Evolutionary conservation across 92 coral and sea anemone species (phyloP).

Genomic region (Epizoanthus fatuus): DNA sequence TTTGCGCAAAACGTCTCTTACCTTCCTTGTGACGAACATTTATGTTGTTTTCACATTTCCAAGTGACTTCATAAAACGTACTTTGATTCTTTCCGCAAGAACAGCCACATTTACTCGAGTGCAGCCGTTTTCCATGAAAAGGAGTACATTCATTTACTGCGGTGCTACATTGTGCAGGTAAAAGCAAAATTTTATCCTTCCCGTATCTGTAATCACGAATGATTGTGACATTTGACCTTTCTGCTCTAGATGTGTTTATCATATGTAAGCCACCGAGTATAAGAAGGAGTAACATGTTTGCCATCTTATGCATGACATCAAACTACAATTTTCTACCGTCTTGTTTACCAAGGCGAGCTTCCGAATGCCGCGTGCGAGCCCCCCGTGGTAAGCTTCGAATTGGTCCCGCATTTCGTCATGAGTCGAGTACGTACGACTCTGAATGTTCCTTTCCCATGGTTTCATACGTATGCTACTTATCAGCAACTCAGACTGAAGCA

Average conservation of each 20-base stretch:
- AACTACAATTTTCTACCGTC: neutral
- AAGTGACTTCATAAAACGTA: constrained; percentile 13
- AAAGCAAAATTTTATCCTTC: constrained; percentile 2
- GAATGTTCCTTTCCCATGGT: too few species aligned
- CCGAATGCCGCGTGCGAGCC: too few species aligned
- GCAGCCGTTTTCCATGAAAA: neutral
- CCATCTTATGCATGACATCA: neutral
- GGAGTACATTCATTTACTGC: neutral
- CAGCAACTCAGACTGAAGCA: too few species aligned
- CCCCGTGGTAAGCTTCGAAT: too few species aligned
- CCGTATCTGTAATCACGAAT: constrained; percentile 15
- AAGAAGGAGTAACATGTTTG: neutral
- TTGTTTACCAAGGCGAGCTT: too few species aligned
- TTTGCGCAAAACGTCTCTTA: neutral
- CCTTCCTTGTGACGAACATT: constrained; percentile 13
- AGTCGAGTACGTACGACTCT: too few species aligned
- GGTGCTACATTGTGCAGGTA: neutral
- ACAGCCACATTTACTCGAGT: constrained; percentile 9
- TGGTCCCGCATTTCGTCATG: too few species aligned
- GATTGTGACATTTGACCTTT: neutral
- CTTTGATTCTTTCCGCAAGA: constrained; percentile 21
- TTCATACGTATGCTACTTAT: too few species aligned
- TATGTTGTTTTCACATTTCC: constrained; percentile 6
- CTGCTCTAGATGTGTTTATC: neutral
- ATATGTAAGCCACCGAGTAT: neutral